Evolutionary conservation across 2,888 invertebrate species (phyloP).

Genomic region (Trachelus troglodyta): DNA sequence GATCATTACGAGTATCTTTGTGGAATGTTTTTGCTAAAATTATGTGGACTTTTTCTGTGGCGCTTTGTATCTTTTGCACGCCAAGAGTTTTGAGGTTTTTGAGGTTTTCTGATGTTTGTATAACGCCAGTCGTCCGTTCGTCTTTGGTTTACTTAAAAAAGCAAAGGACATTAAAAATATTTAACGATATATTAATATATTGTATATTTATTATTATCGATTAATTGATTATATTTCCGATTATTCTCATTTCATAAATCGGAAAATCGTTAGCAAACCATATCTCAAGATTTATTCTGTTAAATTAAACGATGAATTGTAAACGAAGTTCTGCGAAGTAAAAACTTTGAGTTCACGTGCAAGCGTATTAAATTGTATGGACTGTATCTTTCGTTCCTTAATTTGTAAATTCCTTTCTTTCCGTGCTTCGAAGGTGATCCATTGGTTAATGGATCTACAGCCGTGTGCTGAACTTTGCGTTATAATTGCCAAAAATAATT

Average conservation of each 20-base stretch:
- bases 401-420: not conserved
- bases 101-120: not conserved
- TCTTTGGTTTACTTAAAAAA: not conserved
- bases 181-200: not conserved
- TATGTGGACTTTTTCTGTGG: not conserved
- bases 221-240: not conserved
- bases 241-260: not conserved
- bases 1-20: not conserved
- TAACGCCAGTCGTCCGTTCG: not conserved
- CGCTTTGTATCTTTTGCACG: not conserved
- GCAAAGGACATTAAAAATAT: not conserved
- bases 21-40: not conserved
- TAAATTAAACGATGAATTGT: not conserved
- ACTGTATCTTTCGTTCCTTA: not conserved
- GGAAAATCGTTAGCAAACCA: not conserved
- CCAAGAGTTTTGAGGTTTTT: not conserved
- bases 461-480: not conserved
- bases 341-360: not conserved
- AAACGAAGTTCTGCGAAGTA: not conserved
- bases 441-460: not conserved
- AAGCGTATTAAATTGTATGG: not conserved
- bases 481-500: not conserved
- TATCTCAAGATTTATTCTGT: not conserved
- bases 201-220: constrained; percentile 1
- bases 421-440: not conserved